phyloP scores from a whole-genome alignment of 2,888 invertebrate species.

The Ophion ventricosus region DNA sequence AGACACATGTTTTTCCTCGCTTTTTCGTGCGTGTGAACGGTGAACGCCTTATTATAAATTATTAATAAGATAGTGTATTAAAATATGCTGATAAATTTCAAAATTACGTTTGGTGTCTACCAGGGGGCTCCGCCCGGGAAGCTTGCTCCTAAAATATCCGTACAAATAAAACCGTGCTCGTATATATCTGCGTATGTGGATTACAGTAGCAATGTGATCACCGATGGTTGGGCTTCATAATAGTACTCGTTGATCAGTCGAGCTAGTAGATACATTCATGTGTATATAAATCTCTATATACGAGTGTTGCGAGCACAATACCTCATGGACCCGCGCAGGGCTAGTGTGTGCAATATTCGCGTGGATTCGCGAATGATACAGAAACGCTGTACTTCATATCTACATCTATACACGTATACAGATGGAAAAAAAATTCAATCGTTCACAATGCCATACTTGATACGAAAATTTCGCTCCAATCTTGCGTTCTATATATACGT shows the following conservation, averaged over 20 bases:
- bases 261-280: constrained; percentile 17
- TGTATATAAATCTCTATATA: too few species aligned
- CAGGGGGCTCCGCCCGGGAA: not conserved
- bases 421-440: constrained; percentile 17
- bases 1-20: too few species aligned
- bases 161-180: constrained; percentile 37
- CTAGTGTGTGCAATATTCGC: constrained; percentile 16
- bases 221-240: constrained; percentile 18
- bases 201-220: constrained; percentile 32
- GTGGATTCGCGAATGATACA: constrained; percentile 35
- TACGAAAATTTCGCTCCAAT: constrained; percentile 38
- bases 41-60: too few species aligned
- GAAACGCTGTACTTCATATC: constrained; percentile 11
- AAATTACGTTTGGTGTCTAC: too few species aligned
- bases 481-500: not conserved
- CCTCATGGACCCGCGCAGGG: not conserved
- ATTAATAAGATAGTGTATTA: too few species aligned
- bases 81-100: too few species aligned
- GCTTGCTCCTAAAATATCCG: constrained; percentile 51
- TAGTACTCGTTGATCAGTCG: constrained; percentile 51
- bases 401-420: not conserved
- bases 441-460: constrained; percentile 52
- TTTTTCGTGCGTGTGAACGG: too few species aligned
- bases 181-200: constrained; percentile 19
- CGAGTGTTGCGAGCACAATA: constrained; percentile 9